Evolutionary conservation across 1,140 invertebrate genomes (phyloP), one percentile per base, ranked within the genome.

Genomic region (Drosophila dunni): DNA sequence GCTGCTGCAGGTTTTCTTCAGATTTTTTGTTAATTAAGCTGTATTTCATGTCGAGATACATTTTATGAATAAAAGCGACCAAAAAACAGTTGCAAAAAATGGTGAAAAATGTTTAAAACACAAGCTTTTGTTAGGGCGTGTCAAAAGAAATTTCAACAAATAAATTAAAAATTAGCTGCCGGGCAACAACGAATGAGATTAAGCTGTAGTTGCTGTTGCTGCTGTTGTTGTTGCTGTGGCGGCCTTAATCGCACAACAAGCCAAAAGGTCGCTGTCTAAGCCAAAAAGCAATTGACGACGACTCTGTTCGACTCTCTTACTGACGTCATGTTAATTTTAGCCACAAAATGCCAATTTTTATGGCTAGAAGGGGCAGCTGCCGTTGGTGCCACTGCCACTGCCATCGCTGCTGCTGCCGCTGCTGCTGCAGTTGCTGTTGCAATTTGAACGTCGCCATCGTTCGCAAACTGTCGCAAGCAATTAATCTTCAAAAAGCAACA

Each of bases 1-100:
- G 68, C 68, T 48, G 79, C 71, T 86, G 75, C 65, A 75, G 82
- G 70, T 82, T 86, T 86, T 86, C 83, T 82, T 81, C 51, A 48
- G 42, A 73, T 77, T 83, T 85, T 89, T 89, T 90, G 84, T 89
- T 88, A 88, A 88, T 88, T 88, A 88, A 88, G 84, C 84, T 84
- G 78, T 84, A 90, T 89, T 88, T 88, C 75, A 84, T 84, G 67
- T 71, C 68, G 76, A 78, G 78, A 75, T 70, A 70, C 60, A 71
- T 60, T 86, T 83, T 83, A 81, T 89, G 84, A 86, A 86, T 88
- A 88, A 89, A 89, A 71, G 72, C 83, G 76, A 79, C 56, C 67
- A 38, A 33, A 36, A 20, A 51, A 29, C 58, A 61, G 58, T 53
- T 64, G 46, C 46, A 50, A 64, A 64, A 64, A 61, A 4, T 29